These are phyloP conservation scores for Charaxes varanes DNA, from an alignment of 1,140 invertebrate species.

Conservation along the genomic window DNA sequence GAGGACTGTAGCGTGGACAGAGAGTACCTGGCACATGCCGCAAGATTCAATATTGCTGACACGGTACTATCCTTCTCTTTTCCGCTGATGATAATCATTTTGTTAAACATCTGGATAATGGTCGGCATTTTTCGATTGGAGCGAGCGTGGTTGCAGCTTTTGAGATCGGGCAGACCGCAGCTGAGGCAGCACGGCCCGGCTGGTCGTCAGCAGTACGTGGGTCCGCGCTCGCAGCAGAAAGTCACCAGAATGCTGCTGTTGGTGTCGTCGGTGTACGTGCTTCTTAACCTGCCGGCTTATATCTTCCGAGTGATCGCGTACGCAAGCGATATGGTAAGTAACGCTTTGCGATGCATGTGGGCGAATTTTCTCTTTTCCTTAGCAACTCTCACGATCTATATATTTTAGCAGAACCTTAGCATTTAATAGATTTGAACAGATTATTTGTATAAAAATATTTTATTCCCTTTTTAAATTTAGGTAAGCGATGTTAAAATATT, in stretches of 20 bases:
- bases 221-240: conserved; percentile 76
- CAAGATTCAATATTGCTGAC: conserved; percentile 81
- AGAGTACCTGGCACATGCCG: conserved; percentile 73
- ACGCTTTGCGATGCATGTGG: conserved; percentile 2
- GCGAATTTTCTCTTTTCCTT: not conserved
- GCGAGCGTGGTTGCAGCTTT: conserved; percentile 34
- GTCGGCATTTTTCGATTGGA: conserved; percentile 74
- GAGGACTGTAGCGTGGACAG: conserved; percentile 53
- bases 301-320: conserved; percentile 77
- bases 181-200: conserved; percentile 37
- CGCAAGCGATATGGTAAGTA: conserved; percentile 55
- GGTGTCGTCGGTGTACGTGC: conserved; percentile 86
- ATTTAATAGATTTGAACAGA: too few species aligned
- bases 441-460: too few species aligned
- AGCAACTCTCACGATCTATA: not conserved
- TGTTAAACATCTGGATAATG: conserved; percentile 82
- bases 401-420: not conserved
- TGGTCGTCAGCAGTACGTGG: conserved; percentile 22
- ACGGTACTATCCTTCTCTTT: conserved; percentile 81
- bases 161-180: conserved; percentile 42
- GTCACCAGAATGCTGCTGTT: conserved; percentile 89
- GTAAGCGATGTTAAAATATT: too few species aligned
- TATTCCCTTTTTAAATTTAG: too few species aligned
- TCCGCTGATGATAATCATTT: conserved; percentile 81
- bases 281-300: conserved; percentile 85